Percentiles rank a stretch among this genome's conserved stretches.
Evolutionary conservation across 2,113 vertebrate species (phyloP).

Genomic region (Terrapene triunguis): DNA sequence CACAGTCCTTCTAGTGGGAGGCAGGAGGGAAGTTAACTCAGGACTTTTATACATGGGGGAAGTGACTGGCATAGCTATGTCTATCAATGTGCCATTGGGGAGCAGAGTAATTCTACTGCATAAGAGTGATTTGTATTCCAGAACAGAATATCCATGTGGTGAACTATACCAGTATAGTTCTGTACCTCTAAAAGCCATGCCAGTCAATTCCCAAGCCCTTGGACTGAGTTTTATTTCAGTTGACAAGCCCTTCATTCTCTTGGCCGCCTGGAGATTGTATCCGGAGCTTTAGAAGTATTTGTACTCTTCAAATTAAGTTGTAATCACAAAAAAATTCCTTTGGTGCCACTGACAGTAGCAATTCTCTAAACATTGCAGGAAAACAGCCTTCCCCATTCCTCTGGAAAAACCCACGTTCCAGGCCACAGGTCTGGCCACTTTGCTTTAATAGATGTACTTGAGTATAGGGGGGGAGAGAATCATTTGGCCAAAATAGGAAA

Average conservation of each 20-base stretch:
- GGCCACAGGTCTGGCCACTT: background rate
- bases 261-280: background rate
- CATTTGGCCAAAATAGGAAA: background rate
- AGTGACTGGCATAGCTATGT: background rate
- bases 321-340: background rate
- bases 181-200: background rate
- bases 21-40: background rate
- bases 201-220: background rate
- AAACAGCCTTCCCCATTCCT: background rate
- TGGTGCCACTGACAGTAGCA: background rate
- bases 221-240: background rate
- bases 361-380: rapidly evolving
- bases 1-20: background rate
- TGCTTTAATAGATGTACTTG: background rate
- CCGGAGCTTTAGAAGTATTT: background rate
- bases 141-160: background rate
- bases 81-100: background rate
- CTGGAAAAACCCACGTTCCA: background rate
- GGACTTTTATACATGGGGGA: background rate
- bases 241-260: rapidly evolving
- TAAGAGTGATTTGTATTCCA: background rate
- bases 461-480: background rate
- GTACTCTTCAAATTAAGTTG: background rate
- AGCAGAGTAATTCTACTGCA: background rate
- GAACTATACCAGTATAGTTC: background rate